phyloP scores from a whole-genome alignment of 2,888 invertebrate species.

The Cantharis rufa region DNA sequence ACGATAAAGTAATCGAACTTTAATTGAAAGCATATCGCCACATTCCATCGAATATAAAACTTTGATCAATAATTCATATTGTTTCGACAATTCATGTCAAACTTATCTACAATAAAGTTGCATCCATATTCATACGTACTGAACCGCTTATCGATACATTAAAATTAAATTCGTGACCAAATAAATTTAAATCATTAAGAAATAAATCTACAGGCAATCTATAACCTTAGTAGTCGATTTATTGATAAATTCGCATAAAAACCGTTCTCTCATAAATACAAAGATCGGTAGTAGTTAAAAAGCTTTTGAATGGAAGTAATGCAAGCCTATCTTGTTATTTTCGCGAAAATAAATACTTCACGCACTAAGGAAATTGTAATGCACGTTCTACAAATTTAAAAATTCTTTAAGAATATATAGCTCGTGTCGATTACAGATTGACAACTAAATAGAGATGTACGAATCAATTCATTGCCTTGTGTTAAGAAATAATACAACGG shows the following conservation, averaged over 20 bases:
- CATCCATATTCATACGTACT: conserved; percentile 20
- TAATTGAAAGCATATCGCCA: conserved; percentile 9
- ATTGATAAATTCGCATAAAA: conserved; percentile 17
- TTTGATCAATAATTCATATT: conserved; percentile 29
- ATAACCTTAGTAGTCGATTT: conserved; percentile 17
- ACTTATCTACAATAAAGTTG: conserved; percentile 23
- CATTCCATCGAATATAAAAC: conserved; percentile 18
- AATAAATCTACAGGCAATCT: conserved; percentile 18
- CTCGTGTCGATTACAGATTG: conserved; percentile 35
- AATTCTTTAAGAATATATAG: conserved; percentile 33
- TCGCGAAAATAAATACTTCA: not conserved
- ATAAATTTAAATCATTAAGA: conserved; percentile 24
- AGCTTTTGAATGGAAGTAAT: conserved; percentile 6
- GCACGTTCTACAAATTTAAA: conserved; percentile 16
- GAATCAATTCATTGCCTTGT: conserved; percentile 36
- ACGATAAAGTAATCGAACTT: not conserved
- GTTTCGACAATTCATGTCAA: conserved; percentile 28
- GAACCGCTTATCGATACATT: conserved; percentile 23
- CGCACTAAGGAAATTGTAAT: conserved; percentile 16
- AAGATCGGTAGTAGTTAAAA: conserved; percentile 2
- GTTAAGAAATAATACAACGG: conserved; percentile 28
- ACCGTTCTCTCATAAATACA: conserved; percentile 10
- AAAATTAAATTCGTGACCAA: conserved; percentile 31
- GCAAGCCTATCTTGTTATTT: not conserved
- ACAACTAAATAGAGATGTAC: conserved; percentile 38